Percentiles rank a stretch among this genome's conserved stretches.
These are phyloP conservation scores for Cryptotis parvus DNA, from an alignment of 2,113 vertebrate species.

Conservation along the genomic window DNA sequence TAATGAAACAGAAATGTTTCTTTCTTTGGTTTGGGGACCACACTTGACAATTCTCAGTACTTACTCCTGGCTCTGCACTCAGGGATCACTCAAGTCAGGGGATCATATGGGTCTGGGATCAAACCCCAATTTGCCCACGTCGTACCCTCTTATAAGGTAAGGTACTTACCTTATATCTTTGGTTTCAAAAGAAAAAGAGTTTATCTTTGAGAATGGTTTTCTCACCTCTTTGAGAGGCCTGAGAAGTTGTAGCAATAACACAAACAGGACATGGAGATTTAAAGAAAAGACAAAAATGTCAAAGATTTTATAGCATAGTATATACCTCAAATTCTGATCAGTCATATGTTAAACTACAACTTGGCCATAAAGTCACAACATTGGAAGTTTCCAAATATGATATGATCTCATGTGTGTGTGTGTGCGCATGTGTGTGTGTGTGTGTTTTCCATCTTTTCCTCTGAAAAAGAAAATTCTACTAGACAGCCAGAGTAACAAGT, in stretches of 20 bases:
- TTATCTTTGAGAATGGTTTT: background rate
- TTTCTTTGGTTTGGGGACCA: too few relatives aligned
- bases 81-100: too few relatives aligned
- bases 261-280: background rate
- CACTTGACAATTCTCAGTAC: too few relatives aligned
- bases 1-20: background rate
- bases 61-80: too few relatives aligned
- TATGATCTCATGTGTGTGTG: background rate
- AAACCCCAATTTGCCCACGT: too few relatives aligned
- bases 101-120: too few relatives aligned
- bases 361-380: background rate
- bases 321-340: background rate
- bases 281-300: background rate
- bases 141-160: too few relatives aligned
- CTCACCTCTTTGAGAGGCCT: slow-evolving; percentile 52
- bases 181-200: background rate
- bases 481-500: slow-evolving; percentile 27
- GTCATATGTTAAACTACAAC: fast-evolving
- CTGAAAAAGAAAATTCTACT: background rate
- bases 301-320: background rate
- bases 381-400: background rate
- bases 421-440: background rate
- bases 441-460: background rate
- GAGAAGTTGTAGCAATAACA: background rate
- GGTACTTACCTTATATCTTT: too few relatives aligned